Evolutionary conservation across 2,888 invertebrate genomes (phyloP).

Genomic region (Agrochola litura): DNA sequence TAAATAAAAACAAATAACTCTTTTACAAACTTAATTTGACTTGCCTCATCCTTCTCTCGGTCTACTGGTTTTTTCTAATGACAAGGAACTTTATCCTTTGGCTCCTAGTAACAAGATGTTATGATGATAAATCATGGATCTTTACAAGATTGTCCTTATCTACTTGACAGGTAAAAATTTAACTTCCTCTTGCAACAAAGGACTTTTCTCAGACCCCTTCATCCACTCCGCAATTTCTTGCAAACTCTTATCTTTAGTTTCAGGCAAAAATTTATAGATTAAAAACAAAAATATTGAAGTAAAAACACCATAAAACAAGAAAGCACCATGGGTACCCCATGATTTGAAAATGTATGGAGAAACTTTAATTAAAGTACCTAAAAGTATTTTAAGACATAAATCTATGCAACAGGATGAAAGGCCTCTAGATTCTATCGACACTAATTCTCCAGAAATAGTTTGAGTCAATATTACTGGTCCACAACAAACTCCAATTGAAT

Average conservation of each 20-base stretch:
- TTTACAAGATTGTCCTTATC: too few species aligned
- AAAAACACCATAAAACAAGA: conserved; percentile 65
- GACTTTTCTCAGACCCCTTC: conserved; percentile 16
- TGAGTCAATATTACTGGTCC: conserved; percentile 73
- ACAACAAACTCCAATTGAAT: conserved; percentile 67
- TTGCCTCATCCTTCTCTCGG: neutral
- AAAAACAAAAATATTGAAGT: conserved; percentile 59
- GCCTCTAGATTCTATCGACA: conserved; percentile 63
- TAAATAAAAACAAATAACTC: neutral
- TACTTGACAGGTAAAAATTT: conserved; percentile 19
- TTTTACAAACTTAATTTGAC: neutral
- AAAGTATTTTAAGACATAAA: conserved; percentile 55
- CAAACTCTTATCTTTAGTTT: conserved; percentile 67
- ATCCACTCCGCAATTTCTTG: conserved; percentile 54
- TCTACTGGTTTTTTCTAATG: neutral
- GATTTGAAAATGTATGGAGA: conserved; percentile 66
- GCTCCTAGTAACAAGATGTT: neutral
- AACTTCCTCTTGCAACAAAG: conserved; percentile 25
- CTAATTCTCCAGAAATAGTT: conserved; percentile 69
- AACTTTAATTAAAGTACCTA: conserved; percentile 67
- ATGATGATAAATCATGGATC: neutral
- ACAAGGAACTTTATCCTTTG: neutral
- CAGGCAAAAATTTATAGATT: conserved; percentile 70
- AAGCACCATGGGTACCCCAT: conserved; percentile 67
- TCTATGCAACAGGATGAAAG: conserved; percentile 60